A percentile compares a stretch with the other conserved stretches of the same genome.
Evolutionary conservation across 2,797 vertebrate species (phyloP).

Genomic region (Melanotaenia nigrans): DNA sequence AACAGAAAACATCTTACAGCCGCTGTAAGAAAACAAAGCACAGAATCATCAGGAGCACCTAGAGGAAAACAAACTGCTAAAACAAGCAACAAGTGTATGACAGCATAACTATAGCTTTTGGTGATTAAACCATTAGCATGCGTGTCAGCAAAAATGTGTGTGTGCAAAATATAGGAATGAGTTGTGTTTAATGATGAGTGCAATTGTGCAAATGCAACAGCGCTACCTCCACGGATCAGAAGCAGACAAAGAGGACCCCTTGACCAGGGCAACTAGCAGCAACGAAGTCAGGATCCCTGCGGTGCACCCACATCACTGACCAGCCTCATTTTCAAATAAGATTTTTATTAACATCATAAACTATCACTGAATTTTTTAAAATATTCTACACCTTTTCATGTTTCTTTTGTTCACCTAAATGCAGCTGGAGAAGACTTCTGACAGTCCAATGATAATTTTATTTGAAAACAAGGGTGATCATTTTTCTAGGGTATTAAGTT

Average conservation of each 20-base stretch:
- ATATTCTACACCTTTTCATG: not conserved
- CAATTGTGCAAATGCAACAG: not conserved
- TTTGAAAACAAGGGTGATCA: not conserved
- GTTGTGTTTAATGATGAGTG: too few species aligned
- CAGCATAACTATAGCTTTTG: too few species aligned
- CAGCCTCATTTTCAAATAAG: not conserved
- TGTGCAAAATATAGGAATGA: too few species aligned
- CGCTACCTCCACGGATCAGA: not conserved
- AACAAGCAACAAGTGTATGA: too few species aligned
- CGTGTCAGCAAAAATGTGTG: too few species aligned
- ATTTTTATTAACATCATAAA: not conserved
- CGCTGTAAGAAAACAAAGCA: too few species aligned
- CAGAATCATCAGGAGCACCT: too few species aligned
- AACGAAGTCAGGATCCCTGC: not conserved
- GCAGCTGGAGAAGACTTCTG: not conserved
- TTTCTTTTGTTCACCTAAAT: not conserved
- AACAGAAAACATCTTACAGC: too few species aligned
- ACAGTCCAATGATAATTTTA: not conserved
- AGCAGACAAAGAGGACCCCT: not conserved
- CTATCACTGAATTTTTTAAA: not conserved
- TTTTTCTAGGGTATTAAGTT: not conserved
- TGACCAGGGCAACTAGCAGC: not conserved
- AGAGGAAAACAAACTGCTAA: too few species aligned
- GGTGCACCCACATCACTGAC: not conserved
- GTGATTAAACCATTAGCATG: too few species aligned